These are phyloP conservation scores for Laothoe populi DNA, from an alignment of 2,888 invertebrate genomes.

Conservation along the genomic window DNA sequence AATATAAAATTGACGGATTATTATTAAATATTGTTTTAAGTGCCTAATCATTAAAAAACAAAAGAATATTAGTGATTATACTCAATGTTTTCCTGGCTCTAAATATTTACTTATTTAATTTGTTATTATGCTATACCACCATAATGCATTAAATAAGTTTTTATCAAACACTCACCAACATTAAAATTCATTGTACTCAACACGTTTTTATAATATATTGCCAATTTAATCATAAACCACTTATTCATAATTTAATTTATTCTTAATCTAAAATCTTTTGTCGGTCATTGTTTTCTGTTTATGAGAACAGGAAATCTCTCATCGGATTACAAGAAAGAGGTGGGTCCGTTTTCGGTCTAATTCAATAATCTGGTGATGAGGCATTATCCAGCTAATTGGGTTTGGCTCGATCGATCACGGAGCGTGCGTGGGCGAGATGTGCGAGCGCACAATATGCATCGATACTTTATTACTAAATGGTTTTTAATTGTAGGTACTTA, in stretches of 20 bases:
- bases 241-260: slow-evolving; percentile 2
- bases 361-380: slow-evolving; percentile 69
- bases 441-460: slow-evolving; percentile 8
- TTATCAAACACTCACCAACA: too few species aligned
- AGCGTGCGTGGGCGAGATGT: slow-evolving; percentile 65
- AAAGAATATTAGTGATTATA: too few species aligned
- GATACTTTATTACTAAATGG: slow-evolving; percentile 22
- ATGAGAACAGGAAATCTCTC: slow-evolving; percentile 49
- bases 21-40: too few species aligned
- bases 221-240: slow-evolving; percentile 4
- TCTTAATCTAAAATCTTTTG: slow-evolving; percentile 12
- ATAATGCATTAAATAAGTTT: too few species aligned
- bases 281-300: slow-evolving; percentile 25
- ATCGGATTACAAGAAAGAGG: slow-evolving; percentile 70
- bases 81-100: too few species aligned
- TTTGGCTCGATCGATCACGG: slow-evolving; percentile 64
- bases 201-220: background rate
- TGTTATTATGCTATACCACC: too few species aligned
- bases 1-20: too few species aligned
- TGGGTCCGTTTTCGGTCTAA: slow-evolving; percentile 64
- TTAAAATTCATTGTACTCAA: background rate
- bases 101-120: too few species aligned
- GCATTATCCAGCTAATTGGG: slow-evolving; percentile 67
- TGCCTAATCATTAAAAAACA: too few species aligned
- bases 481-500: slow-evolving; percentile 17